Conservation (phyloP, 2,797 vertebrate species). For the Natrix natrix region DNA sequence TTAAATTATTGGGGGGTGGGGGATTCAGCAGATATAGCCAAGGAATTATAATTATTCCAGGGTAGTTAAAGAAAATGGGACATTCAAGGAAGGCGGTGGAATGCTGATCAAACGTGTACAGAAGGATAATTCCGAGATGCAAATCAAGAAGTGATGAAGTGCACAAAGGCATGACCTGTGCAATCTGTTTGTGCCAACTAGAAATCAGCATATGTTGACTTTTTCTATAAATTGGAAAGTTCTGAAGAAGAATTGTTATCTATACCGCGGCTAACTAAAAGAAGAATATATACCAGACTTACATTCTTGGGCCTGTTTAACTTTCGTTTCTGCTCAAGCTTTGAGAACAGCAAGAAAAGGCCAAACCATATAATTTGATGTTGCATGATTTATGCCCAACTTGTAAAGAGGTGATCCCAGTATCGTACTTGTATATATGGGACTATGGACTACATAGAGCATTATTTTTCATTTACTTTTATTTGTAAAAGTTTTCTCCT, state of each 20-base stretch:
- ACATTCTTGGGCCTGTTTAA: background rate
- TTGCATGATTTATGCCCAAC: background rate
- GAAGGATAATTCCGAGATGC: background rate
- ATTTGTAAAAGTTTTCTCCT: background rate
- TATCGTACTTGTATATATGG: no score
- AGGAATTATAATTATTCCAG: background rate
- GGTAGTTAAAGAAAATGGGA: background rate
- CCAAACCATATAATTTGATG: background rate
- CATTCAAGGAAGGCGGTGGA: background rate
- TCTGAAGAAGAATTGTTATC: background rate
- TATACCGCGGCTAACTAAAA: background rate
- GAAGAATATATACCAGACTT: background rate
- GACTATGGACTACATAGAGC: no score
- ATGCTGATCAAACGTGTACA: background rate
- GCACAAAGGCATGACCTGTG: background rate
- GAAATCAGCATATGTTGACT: background rate
- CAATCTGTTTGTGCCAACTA: background rate
- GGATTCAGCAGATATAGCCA: background rate
- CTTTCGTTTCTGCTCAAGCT: background rate
- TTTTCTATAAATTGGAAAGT: background rate
- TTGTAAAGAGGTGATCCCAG: background rate
- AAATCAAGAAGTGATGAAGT: background rate
- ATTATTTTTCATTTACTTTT: background rate
- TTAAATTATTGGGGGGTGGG: background rate
- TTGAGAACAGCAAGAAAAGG: no score